Evolutionary conservation across 2,797 vertebrate species (phyloP), one percentile per base, ranked within the genome.

Genomic region (Oryzias sinensis): DNA sequence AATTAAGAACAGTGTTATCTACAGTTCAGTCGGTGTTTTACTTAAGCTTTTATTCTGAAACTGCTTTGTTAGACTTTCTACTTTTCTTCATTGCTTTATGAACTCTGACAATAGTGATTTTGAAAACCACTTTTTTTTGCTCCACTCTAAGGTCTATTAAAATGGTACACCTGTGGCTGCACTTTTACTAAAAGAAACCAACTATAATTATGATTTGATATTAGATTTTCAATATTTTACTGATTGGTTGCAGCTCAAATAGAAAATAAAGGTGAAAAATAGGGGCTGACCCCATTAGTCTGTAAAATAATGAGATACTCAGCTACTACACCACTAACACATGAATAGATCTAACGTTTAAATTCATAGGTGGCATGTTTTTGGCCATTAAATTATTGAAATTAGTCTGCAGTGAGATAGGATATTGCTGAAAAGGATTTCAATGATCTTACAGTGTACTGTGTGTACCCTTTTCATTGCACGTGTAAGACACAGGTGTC

Each of bases 1-100:
- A 77, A 84, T 79, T 78, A 82, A 77, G 70, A 27, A 71, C 53
- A 27, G 47, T 51, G 18, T 70, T 74, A 77, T 71, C 74, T 73
- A 62, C 53, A 63, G 79, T 75, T 74, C 57, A 60, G 68, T 14
- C 43, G 14, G 52, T 53, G 61, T 71, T 77, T 69, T 76, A 79
- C 85, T 59, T 77, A 45, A 20, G n/a, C 15, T 8, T 44, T 44
- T 44, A 44, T 17, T 44, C 16, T 8, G 14, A 43, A 43, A 15
- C 43, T n/a, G 43, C 5, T 37, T 13, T 37, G 9, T 37, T 13
- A 37, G 33, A 33, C 2, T 9, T 11, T 29, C 5, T 29, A 29
- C 27, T 29, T 22, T 33, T 33, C 33, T 33, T 33, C 33, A 3
- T 14, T 14, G 5, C 17, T 46, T 20, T 20, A 20, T 3, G 2